Conservation (phyloP, 2,888 invertebrate genomes). For the Caenorhabditis doughertyi region DNA sequence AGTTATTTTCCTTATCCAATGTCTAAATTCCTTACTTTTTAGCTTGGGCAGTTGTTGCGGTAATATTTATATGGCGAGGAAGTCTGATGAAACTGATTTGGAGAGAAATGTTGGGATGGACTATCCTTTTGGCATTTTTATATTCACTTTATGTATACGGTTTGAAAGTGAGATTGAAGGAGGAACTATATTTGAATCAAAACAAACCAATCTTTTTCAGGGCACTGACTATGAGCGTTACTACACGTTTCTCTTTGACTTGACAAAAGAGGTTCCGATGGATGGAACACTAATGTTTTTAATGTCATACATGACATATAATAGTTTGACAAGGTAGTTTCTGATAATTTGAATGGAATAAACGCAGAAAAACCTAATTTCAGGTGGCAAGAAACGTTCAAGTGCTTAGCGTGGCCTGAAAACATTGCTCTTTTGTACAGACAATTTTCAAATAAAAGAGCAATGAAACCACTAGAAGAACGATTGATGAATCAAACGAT, state of each 20-base stretch:
- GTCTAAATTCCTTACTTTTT: too few species aligned
- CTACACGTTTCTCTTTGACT: conserved; percentile 18
- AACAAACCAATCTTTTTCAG: conserved; percentile 11
- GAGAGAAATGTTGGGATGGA: conserved; percentile 60
- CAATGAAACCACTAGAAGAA: conserved; percentile 33
- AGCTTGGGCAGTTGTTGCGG: conserved; percentile 40
- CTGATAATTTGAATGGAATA: background rate
- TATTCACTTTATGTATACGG: conserved; percentile 23
- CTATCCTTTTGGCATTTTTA: conserved; percentile 14
- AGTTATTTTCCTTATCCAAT: background rate
- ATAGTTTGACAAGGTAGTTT: conserved; percentile 47
- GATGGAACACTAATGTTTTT: conserved; percentile 60
- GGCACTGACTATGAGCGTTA: conserved; percentile 20
- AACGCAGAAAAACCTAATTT: background rate
- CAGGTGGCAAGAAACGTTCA: conserved; percentile 63
- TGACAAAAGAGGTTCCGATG: conserved; percentile 23
- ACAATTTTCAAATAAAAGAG: conserved; percentile 54
- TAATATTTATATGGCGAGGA: conserved; percentile 62
- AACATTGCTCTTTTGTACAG: conserved; percentile 63
- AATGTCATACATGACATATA: conserved; percentile 59
- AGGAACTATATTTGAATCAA: background rate
- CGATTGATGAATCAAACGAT: conserved; percentile 45
- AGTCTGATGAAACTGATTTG: conserved; percentile 68
- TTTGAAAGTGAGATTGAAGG: conserved; percentile 21
- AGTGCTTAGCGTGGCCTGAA: conserved; percentile 69